phyloP scores from a whole-genome alignment of 1,140 invertebrate species.

The Aphelinus atriplicis region DNA sequence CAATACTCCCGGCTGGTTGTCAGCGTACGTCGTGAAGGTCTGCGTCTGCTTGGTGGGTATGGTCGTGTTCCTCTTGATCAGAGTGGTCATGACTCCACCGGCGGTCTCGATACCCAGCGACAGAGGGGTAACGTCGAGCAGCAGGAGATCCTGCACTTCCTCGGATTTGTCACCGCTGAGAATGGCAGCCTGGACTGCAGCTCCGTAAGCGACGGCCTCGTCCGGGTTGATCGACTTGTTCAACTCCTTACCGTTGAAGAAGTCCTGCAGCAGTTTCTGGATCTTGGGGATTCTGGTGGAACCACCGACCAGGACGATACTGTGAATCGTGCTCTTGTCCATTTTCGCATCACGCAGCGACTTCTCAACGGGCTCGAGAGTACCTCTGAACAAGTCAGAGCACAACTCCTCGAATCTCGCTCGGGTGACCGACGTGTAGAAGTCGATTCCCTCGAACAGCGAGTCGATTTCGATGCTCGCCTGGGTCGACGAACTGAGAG shows the following conservation, averaged over 20 bases:
- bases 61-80: slow-evolving; percentile 73
- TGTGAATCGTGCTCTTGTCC: slow-evolving; percentile 71
- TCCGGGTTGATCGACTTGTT: slow-evolving; percentile 80
- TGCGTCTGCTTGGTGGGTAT: slow-evolving; percentile 76
- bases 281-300: slow-evolving; percentile 74
- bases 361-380: slow-evolving; percentile 78
- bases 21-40: slow-evolving; percentile 74
- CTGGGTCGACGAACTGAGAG: slow-evolving; percentile 79
- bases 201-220: slow-evolving; percentile 82
- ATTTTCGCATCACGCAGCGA: slow-evolving; percentile 75
- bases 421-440: slow-evolving; percentile 77
- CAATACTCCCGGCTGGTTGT: slow-evolving; percentile 77
- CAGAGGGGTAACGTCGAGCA: slow-evolving; percentile 76
- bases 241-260: slow-evolving; percentile 77
- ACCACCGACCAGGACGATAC: slow-evolving; percentile 71
- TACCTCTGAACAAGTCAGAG: slow-evolving; percentile 73
- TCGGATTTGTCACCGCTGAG: slow-evolving; percentile 66
- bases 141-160: slow-evolving; percentile 78
- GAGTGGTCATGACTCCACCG: slow-evolving; percentile 74
- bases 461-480: slow-evolving; percentile 81
- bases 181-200: slow-evolving; percentile 78
- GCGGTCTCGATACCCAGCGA: slow-evolving; percentile 75
- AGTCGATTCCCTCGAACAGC: slow-evolving; percentile 79
- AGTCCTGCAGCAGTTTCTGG: slow-evolving; percentile 69
- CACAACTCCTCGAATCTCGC: slow-evolving; percentile 78